phyloP scores from a whole-genome alignment of 2,113 vertebrate species.

The Choloepus hoffmanni region DNA sequence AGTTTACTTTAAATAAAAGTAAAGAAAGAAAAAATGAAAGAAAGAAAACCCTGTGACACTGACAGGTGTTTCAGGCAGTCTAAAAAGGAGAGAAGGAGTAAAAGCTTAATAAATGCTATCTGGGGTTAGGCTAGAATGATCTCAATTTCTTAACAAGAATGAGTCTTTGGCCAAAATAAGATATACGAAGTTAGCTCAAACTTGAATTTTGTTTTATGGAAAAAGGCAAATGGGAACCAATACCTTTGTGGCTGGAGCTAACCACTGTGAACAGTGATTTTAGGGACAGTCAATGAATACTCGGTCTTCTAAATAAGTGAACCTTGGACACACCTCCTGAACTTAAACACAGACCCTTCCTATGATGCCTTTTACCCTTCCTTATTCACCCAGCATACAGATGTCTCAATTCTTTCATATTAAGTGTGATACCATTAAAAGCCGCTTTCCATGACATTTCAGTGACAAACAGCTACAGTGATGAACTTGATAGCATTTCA shows the following conservation, averaged over 20 bases:
- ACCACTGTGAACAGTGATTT: slow-evolving; percentile 68
- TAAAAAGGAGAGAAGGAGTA: background rate
- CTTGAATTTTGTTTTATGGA: slow-evolving; percentile 10
- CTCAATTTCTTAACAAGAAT: background rate
- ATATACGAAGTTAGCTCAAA: background rate
- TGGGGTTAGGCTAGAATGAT: background rate
- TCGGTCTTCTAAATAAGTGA: slow-evolving; percentile 73
- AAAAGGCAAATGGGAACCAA: background rate
- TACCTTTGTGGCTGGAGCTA: background rate
- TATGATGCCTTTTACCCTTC: slow-evolving; percentile 82
- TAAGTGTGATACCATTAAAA: slow-evolving; percentile 94
- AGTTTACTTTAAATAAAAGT: background rate
- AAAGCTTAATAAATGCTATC: background rate
- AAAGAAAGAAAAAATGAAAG: background rate
- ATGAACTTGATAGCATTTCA: slow-evolving; percentile 93
- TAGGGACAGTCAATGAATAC: slow-evolving; percentile 78
- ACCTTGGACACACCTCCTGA: slow-evolving; percentile 74
- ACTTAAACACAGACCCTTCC: slow-evolving; percentile 80
- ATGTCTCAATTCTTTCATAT: slow-evolving; percentile 92
- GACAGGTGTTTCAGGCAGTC: background rate
- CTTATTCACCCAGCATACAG: slow-evolving; percentile 89
- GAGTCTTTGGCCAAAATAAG: background rate
- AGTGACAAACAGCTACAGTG: slow-evolving; percentile 95
- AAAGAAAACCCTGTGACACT: background rate
- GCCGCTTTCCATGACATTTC: slow-evolving; percentile 93